These are phyloP conservation scores for Pogoniulus pusillus DNA, from an alignment of 2,797 vertebrate genomes.

Conservation along the genomic window DNA sequence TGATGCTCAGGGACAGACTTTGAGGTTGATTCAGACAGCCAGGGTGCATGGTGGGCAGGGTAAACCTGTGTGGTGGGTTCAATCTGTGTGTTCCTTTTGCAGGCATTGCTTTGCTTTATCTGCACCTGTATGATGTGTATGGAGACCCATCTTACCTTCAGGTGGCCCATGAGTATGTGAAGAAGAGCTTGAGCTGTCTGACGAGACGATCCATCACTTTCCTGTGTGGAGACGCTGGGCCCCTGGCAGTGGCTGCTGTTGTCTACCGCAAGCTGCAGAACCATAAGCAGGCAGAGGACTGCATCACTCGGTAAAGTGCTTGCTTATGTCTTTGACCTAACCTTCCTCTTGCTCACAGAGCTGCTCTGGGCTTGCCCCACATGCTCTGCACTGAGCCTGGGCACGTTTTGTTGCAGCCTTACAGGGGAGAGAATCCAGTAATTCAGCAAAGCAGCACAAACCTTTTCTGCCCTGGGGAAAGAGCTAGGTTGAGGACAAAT, in stretches of 20 bases:
- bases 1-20: neutral
- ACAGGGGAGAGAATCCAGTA: neutral
- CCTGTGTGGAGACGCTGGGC: conserved; percentile 91
- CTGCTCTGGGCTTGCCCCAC: neutral
- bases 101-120: conserved; percentile 94
- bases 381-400: neutral
- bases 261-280: conserved; percentile 85
- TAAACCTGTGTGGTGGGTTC: neutral
- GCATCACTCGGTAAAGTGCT: conserved; percentile 82
- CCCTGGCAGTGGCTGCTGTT: conserved; percentile 88
- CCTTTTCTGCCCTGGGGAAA: neutral
- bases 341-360: neutral
- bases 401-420: neutral
- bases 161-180: conserved; percentile 83
- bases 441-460: neutral
- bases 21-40: neutral
- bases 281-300: conserved; percentile 87
- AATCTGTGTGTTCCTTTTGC: conserved; percentile 3
- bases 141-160: conserved; percentile 85
- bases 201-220: conserved; percentile 89
- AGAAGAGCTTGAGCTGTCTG: conserved; percentile 84
- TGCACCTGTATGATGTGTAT: conserved; percentile 88
- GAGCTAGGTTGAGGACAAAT: neutral
- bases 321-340: neutral
- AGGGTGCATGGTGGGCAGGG: accelerated